Conservation (phyloP, 2,888 invertebrate genomes). For the Pegoplata infirma region DNA sequence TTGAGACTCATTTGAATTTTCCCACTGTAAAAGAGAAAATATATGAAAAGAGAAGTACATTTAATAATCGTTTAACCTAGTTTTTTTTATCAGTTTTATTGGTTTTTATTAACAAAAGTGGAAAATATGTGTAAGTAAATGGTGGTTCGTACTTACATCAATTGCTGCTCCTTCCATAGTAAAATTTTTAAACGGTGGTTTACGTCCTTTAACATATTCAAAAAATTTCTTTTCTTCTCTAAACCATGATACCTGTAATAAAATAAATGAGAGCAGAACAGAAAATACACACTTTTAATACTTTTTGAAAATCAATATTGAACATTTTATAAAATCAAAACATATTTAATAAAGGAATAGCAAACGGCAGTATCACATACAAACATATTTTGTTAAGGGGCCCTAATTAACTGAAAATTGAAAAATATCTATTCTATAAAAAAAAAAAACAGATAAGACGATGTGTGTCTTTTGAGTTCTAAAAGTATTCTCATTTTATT, state of each 20-base stretch:
- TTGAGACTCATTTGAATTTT: conserved; percentile 75
- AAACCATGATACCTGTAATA: conserved; percentile 78
- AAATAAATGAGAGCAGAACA: conserved; percentile 51
- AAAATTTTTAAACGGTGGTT: conserved; percentile 85
- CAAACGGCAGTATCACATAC: too few relatives aligned
- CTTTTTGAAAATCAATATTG: too few relatives aligned
- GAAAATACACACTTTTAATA: too few relatives aligned
- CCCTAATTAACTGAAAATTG: too few relatives aligned
- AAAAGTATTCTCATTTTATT: too few relatives aligned
- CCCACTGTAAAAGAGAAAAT: conserved; percentile 69
- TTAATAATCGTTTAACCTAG: conserved; percentile 36
- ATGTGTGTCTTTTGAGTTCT: too few relatives aligned
- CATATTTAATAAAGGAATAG: too few relatives aligned
- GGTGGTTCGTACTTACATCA: conserved; percentile 82
- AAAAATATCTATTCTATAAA: too few relatives aligned
- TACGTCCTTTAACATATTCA: conserved; percentile 88
- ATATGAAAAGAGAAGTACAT: conserved; percentile 16
- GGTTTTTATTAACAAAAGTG: not conserved
- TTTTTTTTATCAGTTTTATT: not conserved
- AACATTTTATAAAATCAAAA: conserved; percentile 23
- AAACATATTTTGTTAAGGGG: too few relatives aligned
- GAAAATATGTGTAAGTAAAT: not conserved
- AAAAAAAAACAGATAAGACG: too few relatives aligned
- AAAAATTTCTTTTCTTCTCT: conserved; percentile 83
- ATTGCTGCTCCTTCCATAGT: conserved; percentile 85